These are phyloP conservation scores for Perca flavescens DNA, from an alignment of 2,113 vertebrate species.

Conservation along the genomic window DNA sequence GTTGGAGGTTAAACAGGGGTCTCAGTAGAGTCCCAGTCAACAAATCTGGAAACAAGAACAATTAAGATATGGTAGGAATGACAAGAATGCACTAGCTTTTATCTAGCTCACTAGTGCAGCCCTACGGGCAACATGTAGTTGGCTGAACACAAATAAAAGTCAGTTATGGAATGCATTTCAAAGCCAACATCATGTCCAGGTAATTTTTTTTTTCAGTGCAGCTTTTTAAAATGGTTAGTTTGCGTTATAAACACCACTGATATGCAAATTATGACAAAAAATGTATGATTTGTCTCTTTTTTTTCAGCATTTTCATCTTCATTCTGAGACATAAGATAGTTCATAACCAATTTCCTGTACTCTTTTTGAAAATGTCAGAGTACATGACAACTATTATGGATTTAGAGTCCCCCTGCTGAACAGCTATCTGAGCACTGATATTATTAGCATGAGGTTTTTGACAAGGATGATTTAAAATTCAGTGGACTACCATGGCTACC, in stretches of 20 bases:
- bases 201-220: neutral
- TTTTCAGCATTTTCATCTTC: neutral
- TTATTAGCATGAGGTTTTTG: neutral
- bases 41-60: neutral
- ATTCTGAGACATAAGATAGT: neutral
- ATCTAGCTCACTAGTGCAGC: conserved; percentile 39
- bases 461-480: neutral
- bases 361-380: neutral
- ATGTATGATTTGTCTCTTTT: neutral
- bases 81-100: conserved; percentile 27
- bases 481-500: too few species aligned
- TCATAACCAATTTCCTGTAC: neutral
- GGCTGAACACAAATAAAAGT: conserved; percentile 26
- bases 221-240: conserved; percentile 8
- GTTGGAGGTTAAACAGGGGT: conserved; percentile 20
- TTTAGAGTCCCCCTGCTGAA: too few species aligned
- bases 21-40: neutral
- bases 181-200: conserved; percentile 1
- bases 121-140: conserved; percentile 15
- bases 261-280: neutral
- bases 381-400: too few species aligned
- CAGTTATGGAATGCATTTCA: neutral
- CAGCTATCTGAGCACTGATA: neutral
- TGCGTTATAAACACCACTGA: neutral
- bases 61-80: neutral